Evolutionary conservation across 2,797 vertebrate species (phyloP), one percentile per base, ranked within the genome.

Genomic region (Enteromius viviparus): DNA sequence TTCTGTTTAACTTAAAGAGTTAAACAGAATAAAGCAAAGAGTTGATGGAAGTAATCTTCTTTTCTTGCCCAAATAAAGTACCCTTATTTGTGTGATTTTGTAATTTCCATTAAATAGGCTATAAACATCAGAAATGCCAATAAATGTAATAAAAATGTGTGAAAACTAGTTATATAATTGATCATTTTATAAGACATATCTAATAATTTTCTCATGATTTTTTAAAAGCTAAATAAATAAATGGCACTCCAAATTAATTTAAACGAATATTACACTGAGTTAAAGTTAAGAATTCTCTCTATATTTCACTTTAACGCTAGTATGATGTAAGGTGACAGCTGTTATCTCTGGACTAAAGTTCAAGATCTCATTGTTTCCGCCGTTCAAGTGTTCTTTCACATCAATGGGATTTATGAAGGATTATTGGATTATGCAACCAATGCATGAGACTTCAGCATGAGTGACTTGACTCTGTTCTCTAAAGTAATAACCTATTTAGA

Each of bases 391-490:
- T 21, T 55, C 45, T 77, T 78, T 66, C 26, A 70, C 47, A 58
- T 60, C 32, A 47, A 2, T 72, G 11, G 26, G 65, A 45, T 34
- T 55, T 51, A 62, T 69, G 17, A 37, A n/a, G 15, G n/a, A 68
- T 75, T 74, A 34, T 40, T 80, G 49, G 12, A 76, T 75, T 78
- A 78, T 60, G 79, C 45, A 78, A 72, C 26, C 42, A 75, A 82
- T n/a, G 51, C 72, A 64, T 47, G 49, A 62, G 47, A 65, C 78
- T 47, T 65, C 15, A 66, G 62, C 14, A 66, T 68, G n/a, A 68
- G 40, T 68, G 21, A 51, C 19, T 37, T 7, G 21, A 69, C 64
- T 49, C 17, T 32, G 4, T 65, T 64, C 29, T n/a, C 32, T 6
- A 53, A 49, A 37, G 8, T 23, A 60, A 34, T 58, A 71, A 58